Evolutionary conservation across 1,140 invertebrate species (phyloP).

Genomic region (Mercenaria mercenaria): DNA sequence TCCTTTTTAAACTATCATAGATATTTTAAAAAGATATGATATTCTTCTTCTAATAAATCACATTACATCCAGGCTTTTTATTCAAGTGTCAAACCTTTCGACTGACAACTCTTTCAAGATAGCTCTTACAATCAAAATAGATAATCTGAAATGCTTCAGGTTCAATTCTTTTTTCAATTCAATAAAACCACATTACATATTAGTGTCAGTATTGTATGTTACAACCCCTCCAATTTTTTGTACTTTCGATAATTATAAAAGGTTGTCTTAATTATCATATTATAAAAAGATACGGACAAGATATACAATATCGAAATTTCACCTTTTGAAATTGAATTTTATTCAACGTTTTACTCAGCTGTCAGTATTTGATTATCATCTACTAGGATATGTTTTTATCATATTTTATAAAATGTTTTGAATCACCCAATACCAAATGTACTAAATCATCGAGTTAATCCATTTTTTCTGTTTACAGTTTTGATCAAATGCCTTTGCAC

Average conservation of each 20-base stretch:
- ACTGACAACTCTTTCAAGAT: slow-evolving; percentile 37
- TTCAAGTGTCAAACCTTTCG: slow-evolving; percentile 56
- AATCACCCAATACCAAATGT: neutral
- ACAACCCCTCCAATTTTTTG: slow-evolving; percentile 14
- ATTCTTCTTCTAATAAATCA: slow-evolving; percentile 15
- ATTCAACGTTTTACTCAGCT: slow-evolving; percentile 48
- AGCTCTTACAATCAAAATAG: slow-evolving; percentile 44
- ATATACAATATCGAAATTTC: slow-evolving; percentile 58
- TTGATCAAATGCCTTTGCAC: slow-evolving; percentile 16
- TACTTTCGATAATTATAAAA: slow-evolving; percentile 55
- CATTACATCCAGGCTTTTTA: slow-evolving; percentile 44
- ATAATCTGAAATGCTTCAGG: slow-evolving; percentile 55
- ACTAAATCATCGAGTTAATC: slow-evolving; percentile 20
- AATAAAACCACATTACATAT: slow-evolving; percentile 58
- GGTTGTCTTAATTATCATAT: slow-evolving; percentile 60
- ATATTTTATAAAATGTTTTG: neutral
- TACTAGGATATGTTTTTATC: neutral
- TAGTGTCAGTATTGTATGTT: slow-evolving; percentile 48
- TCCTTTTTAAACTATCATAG: slow-evolving; percentile 2
- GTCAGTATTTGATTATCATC: slow-evolving; percentile 53
- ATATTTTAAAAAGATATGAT: slow-evolving; percentile 39
- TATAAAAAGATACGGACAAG: slow-evolving; percentile 43
- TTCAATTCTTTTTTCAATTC: slow-evolving; percentile 57
- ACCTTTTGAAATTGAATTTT: slow-evolving; percentile 62
- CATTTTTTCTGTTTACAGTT: slow-evolving; percentile 14